Conservation (phyloP, 64 coral and sea anemone species). For the Montipora sp. region DNA sequence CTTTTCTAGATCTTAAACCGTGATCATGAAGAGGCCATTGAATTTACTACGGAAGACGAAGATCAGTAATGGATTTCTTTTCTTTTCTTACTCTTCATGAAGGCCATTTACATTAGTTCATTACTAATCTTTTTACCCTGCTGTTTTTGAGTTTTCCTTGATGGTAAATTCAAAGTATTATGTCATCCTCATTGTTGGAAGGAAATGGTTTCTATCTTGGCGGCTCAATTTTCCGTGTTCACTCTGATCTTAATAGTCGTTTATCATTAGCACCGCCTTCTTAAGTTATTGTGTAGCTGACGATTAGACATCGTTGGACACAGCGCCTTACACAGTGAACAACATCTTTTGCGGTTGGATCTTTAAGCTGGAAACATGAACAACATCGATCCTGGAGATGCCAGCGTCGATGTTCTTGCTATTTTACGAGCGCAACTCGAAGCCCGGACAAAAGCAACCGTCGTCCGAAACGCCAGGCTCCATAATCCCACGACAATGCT, state of each 20-base stretch:
- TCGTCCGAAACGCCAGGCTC: constrained; percentile 23
- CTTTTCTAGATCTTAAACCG: no score
- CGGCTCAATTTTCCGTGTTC: not conserved
- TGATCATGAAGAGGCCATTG: no score
- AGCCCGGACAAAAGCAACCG: constrained; percentile 3
- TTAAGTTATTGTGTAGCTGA: no score
- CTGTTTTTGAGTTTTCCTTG: not conserved
- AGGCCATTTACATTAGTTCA: not conserved
- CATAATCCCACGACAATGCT: constrained; percentile 25
- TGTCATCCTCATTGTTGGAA: not conserved
- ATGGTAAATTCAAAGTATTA: not conserved
- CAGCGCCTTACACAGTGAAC: no score
- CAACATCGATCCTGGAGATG: constrained; percentile 41
- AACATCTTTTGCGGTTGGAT: no score
- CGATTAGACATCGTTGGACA: no score
- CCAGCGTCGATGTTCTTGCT: constrained; percentile 34
- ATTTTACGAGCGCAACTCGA: constrained; percentile 19
- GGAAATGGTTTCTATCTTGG: not conserved
- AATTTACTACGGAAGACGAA: no score
- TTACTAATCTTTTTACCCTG: not conserved
- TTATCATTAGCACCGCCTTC: not conserved
- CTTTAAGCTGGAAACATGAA: not conserved
- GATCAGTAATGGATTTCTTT: not conserved
- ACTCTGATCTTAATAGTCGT: not conserved
- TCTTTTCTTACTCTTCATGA: not conserved